Evolutionary conservation across 2,888 invertebrate species (phyloP).

Genomic region (Erebia palarica): DNA sequence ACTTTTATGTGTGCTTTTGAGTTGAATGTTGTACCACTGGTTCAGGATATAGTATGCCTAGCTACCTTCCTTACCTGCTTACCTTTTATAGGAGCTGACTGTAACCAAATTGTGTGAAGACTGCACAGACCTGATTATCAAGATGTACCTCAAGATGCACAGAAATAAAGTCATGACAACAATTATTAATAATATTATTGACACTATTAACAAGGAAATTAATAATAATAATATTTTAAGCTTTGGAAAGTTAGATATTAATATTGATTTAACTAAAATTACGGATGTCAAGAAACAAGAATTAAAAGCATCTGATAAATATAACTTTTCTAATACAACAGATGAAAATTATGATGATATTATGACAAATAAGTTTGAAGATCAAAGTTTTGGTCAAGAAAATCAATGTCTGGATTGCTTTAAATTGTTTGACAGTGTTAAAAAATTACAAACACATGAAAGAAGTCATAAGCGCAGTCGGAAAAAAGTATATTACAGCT

Average conservation of each 20-base stretch:
- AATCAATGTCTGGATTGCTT: constrained; percentile 54
- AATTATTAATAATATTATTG: constrained; percentile 38
- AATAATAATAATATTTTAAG: constrained; percentile 28
- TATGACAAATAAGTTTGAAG: constrained; percentile 26
- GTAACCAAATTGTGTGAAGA: constrained; percentile 50
- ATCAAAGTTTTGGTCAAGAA: constrained; percentile 44
- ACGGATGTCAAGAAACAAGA: constrained; percentile 12
- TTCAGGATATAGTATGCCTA: not conserved
- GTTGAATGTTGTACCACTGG: too few relatives aligned
- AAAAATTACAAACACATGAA: constrained; percentile 44
- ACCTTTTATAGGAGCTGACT: constrained; percentile 52
- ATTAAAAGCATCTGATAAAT: not conserved
- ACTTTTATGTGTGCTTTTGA: too few relatives aligned
- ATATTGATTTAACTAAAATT: constrained; percentile 23
- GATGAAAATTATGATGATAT: constrained; percentile 14
- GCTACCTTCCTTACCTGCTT: not conserved
- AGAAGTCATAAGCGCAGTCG: constrained; percentile 41
- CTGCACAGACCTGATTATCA: constrained; percentile 51
- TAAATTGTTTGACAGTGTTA: constrained; percentile 52
- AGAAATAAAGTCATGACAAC: constrained; percentile 44
- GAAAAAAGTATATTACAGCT: constrained; percentile 45
- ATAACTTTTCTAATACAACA: not conserved
- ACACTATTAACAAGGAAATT: constrained; percentile 44
- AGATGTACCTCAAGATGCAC: constrained; percentile 49
- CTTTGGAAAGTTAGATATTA: constrained; percentile 29